phyloP scores from a whole-genome alignment of 2,113 vertebrate genomes.

The Sprattus sprattus region DNA sequence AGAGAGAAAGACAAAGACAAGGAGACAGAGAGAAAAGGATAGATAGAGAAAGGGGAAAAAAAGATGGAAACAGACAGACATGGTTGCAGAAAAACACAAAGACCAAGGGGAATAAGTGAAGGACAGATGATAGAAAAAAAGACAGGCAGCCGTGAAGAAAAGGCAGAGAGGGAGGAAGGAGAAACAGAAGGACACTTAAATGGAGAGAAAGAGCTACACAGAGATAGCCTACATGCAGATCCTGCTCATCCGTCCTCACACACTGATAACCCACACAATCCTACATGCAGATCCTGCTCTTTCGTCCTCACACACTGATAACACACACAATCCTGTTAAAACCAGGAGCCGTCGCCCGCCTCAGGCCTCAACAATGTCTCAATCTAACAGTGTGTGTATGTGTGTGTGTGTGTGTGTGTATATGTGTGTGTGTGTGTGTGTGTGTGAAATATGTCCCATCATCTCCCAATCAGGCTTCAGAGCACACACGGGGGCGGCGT shows the following conservation, averaged over 20 bases:
- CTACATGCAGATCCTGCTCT: conserved; percentile 14
- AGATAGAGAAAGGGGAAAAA: background rate
- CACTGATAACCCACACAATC: background rate
- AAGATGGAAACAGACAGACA: background rate
- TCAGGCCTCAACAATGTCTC: conserved; percentile 24
- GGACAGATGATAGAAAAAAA: conserved; percentile 9
- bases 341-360: background rate
- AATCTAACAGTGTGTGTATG: background rate
- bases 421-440: background rate
- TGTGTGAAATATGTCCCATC: background rate
- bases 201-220: background rate
- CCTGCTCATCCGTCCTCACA: background rate
- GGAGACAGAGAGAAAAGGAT: background rate
- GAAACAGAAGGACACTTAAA: conserved; percentile 31
- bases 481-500: too few species aligned
- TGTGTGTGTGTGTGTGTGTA: background rate
- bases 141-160: background rate
- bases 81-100: background rate
- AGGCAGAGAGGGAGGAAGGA: background rate
- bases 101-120: background rate
- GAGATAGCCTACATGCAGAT: conserved; percentile 23
- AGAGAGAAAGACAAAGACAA: background rate
- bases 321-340: background rate
- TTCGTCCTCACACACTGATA: background rate
- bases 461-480: background rate